These are phyloP conservation scores for Poecilia gillii DNA, from an alignment of 2,797 vertebrate species.

Conservation along the genomic window DNA sequence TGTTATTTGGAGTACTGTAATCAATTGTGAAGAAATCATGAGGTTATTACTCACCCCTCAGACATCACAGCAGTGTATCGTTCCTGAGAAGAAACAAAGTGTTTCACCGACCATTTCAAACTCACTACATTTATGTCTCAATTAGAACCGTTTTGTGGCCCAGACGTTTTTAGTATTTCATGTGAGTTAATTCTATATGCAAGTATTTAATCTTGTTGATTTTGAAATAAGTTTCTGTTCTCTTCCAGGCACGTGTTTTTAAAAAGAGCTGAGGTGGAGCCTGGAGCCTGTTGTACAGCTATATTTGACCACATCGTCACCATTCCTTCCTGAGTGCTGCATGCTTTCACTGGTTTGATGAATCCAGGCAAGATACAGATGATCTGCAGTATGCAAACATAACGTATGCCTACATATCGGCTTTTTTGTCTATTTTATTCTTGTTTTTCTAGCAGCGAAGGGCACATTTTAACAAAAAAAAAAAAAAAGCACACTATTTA, in stretches of 20 bases:
- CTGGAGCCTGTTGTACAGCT: constrained; percentile 49
- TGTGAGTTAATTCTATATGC: not conserved
- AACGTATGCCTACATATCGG: not conserved
- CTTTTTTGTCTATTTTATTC: not conserved
- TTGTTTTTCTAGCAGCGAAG: constrained; percentile 11
- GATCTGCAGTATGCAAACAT: constrained; percentile 29
- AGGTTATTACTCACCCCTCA: constrained; percentile 76
- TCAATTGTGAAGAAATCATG: not conserved
- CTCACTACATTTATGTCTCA: not conserved
- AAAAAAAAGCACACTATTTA: constrained; percentile 16
- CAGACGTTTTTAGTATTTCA: not conserved
- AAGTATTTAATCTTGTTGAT: constrained; percentile 7
- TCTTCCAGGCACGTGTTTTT: constrained; percentile 47
- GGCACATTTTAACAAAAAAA: constrained; percentile 35
- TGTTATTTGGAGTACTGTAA: not conserved
- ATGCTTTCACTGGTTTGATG: constrained; percentile 58
- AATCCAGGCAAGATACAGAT: constrained; percentile 28
- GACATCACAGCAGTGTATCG: constrained; percentile 73
- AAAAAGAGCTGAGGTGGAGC: constrained; percentile 23
- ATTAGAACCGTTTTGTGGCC: not conserved
- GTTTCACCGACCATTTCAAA: not conserved
- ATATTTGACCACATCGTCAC: constrained; percentile 69
- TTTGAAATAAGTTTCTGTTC: constrained; percentile 16
- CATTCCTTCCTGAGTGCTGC: constrained; percentile 50
- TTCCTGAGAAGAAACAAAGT: constrained; percentile 48